phyloP scores from a whole-genome alignment of 2,113 vertebrate genomes.

The Paraplagusia blochii region DNA sequence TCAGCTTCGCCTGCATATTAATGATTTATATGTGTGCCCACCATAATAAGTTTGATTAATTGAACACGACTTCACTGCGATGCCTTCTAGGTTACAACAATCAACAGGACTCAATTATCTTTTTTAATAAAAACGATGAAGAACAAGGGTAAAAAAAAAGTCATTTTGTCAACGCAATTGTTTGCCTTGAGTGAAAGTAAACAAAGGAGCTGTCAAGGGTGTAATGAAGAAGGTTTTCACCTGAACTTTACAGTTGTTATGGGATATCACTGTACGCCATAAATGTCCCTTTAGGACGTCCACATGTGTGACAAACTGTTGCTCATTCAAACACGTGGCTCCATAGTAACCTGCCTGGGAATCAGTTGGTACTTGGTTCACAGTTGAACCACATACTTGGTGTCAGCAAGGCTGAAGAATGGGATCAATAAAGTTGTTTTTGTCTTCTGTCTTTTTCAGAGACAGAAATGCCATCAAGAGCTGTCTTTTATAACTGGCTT shows the following conservation, averaged over 20 bases:
- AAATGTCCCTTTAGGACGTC: too few species aligned
- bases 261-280: neutral
- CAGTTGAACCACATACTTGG: too few species aligned
- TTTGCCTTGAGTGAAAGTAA: constrained; percentile 7
- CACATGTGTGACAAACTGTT: too few species aligned
- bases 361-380: too few species aligned
- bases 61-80: constrained; percentile 32
- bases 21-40: constrained; percentile 57
- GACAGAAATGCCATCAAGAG: too few species aligned
- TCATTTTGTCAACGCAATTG: neutral
- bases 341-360: too few species aligned
- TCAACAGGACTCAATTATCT: constrained; percentile 7
- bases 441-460: too few species aligned
- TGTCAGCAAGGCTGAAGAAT: too few species aligned
- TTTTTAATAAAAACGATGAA: constrained; percentile 17
- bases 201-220: neutral
- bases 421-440: too few species aligned
- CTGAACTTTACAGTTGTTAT: neutral
- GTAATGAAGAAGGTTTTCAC: neutral
- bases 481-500: too few species aligned
- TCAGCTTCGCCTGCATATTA: constrained; percentile 52
- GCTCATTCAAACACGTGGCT: too few species aligned
- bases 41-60: constrained; percentile 60
- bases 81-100: constrained; percentile 19
- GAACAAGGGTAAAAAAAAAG: constrained; percentile 5